Evolutionary conservation across 64 coral and sea anemone genomes (phyloP), one percentile per base, ranked within the genome.

Genomic region (Porites australiensis): DNA sequence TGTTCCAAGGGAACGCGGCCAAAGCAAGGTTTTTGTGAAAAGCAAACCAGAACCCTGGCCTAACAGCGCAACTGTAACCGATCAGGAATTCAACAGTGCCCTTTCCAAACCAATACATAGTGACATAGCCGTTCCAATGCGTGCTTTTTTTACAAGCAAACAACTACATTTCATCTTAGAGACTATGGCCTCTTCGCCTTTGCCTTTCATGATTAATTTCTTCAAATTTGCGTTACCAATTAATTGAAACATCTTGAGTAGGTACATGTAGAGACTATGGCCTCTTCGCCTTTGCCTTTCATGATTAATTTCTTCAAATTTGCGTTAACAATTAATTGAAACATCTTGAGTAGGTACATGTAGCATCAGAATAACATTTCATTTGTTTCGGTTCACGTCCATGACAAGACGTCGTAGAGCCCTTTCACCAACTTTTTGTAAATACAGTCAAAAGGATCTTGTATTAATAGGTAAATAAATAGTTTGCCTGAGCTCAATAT

Each of bases 11-110:
- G 71, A 72, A 77, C n/a, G 58, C 53, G 51, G 73, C 16, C 52
- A 21, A 18, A 77, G 87, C 73, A 89, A 89, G 74, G 87, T 89
- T 44, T 89, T 89, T 43, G 47, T 89, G 37, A 89, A 89, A 75
- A 65, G 44, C 52, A 89, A 76, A 74, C 87, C 74, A 64, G 57
- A 46, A 21, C 11, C 54, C 27, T 63, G 87, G 72, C 87, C 72
- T 27, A 44, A 74, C 44, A 51, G 10, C 52, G 50, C 87, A 44
- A 65, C 48, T 60, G 16, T 89, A 20, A 89, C 22, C 11, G 16
- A 19, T 20, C 16, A 77, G 47, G 87, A 89, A 59, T 89, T 50
- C 72, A 3, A 89, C n/a, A 82, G 62, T 49, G 79, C 79, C 79
- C 49, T 82, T 20, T 10, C 79, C 19, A 82, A 63, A 48, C 79